These are phyloP conservation scores for Indicator maculatus DNA, from an alignment of 2,113 vertebrate species.

Conservation along the genomic window DNA sequence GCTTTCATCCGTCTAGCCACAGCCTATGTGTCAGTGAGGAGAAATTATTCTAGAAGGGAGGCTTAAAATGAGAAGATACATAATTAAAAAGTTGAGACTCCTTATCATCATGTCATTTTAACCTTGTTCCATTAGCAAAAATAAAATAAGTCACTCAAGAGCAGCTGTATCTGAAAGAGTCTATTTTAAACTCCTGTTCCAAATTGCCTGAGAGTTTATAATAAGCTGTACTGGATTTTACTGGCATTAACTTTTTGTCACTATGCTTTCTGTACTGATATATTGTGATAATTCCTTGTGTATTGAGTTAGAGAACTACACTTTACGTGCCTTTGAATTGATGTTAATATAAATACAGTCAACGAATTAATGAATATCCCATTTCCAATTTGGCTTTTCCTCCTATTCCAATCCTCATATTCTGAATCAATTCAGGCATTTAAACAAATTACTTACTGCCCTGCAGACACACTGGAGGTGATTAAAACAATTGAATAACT, in stretches of 20 bases:
- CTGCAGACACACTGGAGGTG: background rate
- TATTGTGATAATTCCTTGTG: slow-evolving; percentile 4
- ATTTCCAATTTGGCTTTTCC: slow-evolving; percentile 15
- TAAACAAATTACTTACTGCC: background rate
- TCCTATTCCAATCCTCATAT: background rate
- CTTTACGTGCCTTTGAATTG: background rate
- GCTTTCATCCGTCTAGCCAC: background rate
- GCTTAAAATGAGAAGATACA: slow-evolving; percentile 45
- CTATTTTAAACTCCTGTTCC: slow-evolving; percentile 48
- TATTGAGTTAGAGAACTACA: background rate
- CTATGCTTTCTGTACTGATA: background rate
- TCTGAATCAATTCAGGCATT: background rate
- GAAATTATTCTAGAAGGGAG: background rate
- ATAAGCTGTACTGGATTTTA: slow-evolving; percentile 17
- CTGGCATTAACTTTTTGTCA: slow-evolving; percentile 5
- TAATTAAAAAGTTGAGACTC: slow-evolving; percentile 46
- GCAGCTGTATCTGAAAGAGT: slow-evolving; percentile 13
- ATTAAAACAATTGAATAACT: slow-evolving; percentile 17
- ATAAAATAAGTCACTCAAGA: slow-evolving; percentile 41
- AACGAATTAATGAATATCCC: slow-evolving; percentile 2
- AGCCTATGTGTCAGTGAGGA: background rate
- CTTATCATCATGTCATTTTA: slow-evolving; percentile 61
- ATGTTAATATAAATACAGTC: slow-evolving; percentile 2
- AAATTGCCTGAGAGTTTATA: slow-evolving; percentile 41
- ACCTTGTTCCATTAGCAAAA: slow-evolving; percentile 47